Base-by-base conservation (phyloP, 1,140 invertebrate genomes). In the Antheraea mylitta region DNA sequence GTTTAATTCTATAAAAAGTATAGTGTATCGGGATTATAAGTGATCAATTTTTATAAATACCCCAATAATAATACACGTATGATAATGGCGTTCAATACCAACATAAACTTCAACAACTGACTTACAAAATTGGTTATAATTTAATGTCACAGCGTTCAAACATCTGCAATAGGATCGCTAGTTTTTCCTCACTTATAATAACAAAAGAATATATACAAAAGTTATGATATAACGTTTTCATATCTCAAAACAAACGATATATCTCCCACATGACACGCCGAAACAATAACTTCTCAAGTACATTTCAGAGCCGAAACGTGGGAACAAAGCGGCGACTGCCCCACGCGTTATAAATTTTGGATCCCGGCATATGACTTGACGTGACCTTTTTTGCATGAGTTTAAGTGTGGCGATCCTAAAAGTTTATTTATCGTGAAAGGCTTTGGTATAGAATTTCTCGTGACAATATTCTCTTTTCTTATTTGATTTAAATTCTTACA, bases 211-310 rank as follows among this genome's bases (percentile, higher is more conserved):
- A 53, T 13, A 53, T 53, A 53, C 45, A 53, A 53, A 13, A 53
- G 45, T 16, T 9, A 53, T 9, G 45, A 53, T 53, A 30, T 37
- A 77, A 69, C 63, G 63, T 69, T 77, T 82, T 71, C 73, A 78
- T 81, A 82, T 78, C 68, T 77, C 73, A 66, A 72, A 64, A 70
- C 70, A 69, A 78, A 77, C 76, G 69, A 83, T 86, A 82, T 79
- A 83, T 81, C 75, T 80, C 75, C 58, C 74, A n/a, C 62, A 73
- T 80, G 79, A 79, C 78, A 79, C 60, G 77, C 53, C 77, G 80
- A 83, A 85, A 85, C 78, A 83, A 85, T 83, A 86, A 82, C 81
- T 83, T 75, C 66, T 72, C 67, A 75, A 75, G 74, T 69, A 73
- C 69, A 79, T 64, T 64, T 18, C 53, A 59, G 59, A 70, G 69